These are phyloP conservation scores for Cantharis rustica DNA, from an alignment of 2,888 invertebrate genomes.

Conservation along the genomic window DNA sequence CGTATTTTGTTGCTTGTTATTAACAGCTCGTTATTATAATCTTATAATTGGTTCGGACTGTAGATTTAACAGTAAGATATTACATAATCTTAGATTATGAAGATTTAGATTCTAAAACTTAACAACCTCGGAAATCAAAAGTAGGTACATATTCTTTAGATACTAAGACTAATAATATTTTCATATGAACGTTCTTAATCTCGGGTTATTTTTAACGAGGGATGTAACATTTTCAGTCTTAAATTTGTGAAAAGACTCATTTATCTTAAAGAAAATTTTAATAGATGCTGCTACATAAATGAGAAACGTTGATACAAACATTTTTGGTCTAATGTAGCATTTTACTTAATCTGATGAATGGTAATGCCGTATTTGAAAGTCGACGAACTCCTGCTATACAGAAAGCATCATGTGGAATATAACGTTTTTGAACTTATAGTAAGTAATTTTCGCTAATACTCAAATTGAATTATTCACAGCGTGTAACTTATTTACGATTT, in stretches of 20 bases:
- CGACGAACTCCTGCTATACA: slow-evolving; percentile 9
- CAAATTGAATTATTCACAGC: slow-evolving; percentile 5
- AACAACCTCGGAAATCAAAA: neutral
- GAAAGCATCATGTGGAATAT: neutral
- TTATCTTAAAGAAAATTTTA: slow-evolving; percentile 10
- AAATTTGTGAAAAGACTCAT: slow-evolving; percentile 7
- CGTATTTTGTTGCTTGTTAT: neutral
- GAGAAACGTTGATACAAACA: slow-evolving; percentile 25
- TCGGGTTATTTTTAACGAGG: neutral
- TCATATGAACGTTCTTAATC: neutral
- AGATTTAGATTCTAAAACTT: neutral
- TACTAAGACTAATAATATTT: neutral
- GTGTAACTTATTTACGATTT: neutral
- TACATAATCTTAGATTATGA: neutral
- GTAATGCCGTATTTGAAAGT: slow-evolving; percentile 30
- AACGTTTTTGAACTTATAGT: neutral
- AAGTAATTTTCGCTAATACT: neutral
- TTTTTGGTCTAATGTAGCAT: slow-evolving; percentile 31
- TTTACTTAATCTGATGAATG: slow-evolving; percentile 34
- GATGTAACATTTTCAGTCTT: slow-evolving; percentile 9
- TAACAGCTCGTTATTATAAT: neutral
- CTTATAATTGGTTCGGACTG: neutral
- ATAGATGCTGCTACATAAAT: slow-evolving; percentile 17
- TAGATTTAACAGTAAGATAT: neutral
- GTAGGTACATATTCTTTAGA: neutral